Evolutionary conservation across 2,797 vertebrate genomes (phyloP).

Genomic region (Dromococcyx pavoninus): DNA sequence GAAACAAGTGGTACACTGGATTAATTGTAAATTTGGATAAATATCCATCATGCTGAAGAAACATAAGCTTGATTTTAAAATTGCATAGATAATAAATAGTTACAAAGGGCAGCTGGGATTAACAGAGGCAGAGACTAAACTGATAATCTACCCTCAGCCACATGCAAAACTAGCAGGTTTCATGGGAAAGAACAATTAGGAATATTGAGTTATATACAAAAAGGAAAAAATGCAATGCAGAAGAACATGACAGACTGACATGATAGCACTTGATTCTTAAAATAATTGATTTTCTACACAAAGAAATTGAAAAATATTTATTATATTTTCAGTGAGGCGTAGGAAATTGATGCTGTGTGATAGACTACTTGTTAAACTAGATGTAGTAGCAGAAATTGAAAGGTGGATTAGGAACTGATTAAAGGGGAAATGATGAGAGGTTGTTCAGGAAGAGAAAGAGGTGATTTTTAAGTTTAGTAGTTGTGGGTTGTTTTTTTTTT

Average conservation of each 20-base stretch:
- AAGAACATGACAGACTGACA: background rate
- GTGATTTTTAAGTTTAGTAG: rapidly evolving
- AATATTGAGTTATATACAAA: background rate
- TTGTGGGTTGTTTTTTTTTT: background rate
- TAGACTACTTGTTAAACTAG: background rate
- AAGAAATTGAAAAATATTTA: background rate
- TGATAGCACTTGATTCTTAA: background rate
- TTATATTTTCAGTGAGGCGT: background rate
- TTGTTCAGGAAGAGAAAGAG: background rate
- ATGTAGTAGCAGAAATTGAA: background rate
- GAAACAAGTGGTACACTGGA: background rate
- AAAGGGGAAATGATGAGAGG: background rate
- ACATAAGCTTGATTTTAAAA: background rate
- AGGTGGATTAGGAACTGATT: background rate
- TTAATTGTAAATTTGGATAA: background rate
- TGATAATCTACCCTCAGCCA: background rate
- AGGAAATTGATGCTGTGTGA: background rate
- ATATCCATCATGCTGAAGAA: background rate
- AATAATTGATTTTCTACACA: constrained; percentile 6
- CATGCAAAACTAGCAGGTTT: background rate
- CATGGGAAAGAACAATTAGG: background rate
- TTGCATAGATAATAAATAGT: background rate
- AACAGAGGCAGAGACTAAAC: background rate
- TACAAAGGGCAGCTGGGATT: background rate
- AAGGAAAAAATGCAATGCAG: background rate